phyloP scores from a whole-genome alignment of 2,888 invertebrate genomes.

The Euzophera pinguis region DNA sequence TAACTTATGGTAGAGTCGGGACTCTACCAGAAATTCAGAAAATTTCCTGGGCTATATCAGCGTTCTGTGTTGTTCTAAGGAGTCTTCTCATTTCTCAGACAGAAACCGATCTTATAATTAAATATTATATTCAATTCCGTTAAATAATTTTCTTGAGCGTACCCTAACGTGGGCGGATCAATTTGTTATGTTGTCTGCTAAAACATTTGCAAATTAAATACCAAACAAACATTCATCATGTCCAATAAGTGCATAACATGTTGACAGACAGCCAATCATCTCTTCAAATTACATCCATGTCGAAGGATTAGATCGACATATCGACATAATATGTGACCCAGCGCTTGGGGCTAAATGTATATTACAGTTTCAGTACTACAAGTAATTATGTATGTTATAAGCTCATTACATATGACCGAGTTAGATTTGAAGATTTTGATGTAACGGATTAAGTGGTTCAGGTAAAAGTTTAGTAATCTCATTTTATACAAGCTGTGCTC shows the following conservation, averaged over 20 bases:
- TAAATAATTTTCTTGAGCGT: no score
- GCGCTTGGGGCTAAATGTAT: neutral
- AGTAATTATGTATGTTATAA: neutral
- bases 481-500: no score
- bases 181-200: neutral
- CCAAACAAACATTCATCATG: neutral
- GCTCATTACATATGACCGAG: neutral
- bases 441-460: neutral
- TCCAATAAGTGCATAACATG: conserved; percentile 2
- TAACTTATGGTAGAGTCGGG: no score
- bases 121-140: no score
- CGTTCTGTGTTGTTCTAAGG: no score
- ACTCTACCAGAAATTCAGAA: no score
- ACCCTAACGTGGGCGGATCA: neutral
- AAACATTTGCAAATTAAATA: neutral
- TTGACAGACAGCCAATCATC: conserved; percentile 3
- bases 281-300: conserved; percentile 1
- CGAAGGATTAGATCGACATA: neutral
- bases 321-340: conserved; percentile 3
- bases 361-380: conserved; percentile 2
- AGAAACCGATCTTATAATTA: no score
- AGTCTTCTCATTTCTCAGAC: no score
- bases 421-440: neutral
- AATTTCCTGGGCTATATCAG: no score
- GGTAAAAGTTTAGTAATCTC: no score